Evolutionary conservation across 2,888 invertebrate genomes (phyloP).

Genomic region (Lycaena phlaeas): DNA sequence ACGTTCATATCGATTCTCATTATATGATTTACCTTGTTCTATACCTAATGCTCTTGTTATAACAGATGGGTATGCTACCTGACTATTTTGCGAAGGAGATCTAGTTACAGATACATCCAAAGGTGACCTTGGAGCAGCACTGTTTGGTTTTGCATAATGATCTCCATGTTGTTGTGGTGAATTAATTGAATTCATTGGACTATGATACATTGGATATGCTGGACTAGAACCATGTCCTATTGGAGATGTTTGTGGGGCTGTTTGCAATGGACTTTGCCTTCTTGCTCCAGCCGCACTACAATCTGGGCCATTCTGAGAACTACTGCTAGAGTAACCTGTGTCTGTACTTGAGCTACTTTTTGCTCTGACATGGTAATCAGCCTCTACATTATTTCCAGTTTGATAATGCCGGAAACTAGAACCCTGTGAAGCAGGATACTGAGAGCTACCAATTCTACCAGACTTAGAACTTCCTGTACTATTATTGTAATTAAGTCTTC

Average conservation of each 20-base stretch:
- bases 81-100: constrained; percentile 72
- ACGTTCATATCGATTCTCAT: constrained; percentile 70
- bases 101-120: constrained; percentile 79
- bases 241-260: constrained; percentile 81
- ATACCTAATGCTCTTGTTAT: constrained; percentile 82
- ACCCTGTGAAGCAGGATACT: constrained; percentile 64
- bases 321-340: constrained; percentile 75
- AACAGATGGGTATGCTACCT: constrained; percentile 87
- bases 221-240: constrained; percentile 83
- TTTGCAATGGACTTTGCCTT: constrained; percentile 79
- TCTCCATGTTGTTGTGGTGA: constrained; percentile 80
- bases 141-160: constrained; percentile 60
- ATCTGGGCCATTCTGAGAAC: constrained; percentile 77
- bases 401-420: constrained; percentile 77
- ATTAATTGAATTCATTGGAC: constrained; percentile 84
- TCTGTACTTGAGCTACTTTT: constrained; percentile 76
- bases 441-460: constrained; percentile 60
- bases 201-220: constrained; percentile 88
- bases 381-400: constrained; percentile 72
- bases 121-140: constrained; percentile 77
- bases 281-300: constrained; percentile 77
- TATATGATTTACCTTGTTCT: constrained; percentile 70
- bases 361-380: constrained; percentile 75
- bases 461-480: constrained; percentile 67
- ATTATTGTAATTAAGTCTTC: constrained; percentile 74